Evolutionary conservation across 1,140 invertebrate genomes (phyloP), one percentile per base, ranked within the genome.

Genomic region (Mercenaria mercenaria): DNA sequence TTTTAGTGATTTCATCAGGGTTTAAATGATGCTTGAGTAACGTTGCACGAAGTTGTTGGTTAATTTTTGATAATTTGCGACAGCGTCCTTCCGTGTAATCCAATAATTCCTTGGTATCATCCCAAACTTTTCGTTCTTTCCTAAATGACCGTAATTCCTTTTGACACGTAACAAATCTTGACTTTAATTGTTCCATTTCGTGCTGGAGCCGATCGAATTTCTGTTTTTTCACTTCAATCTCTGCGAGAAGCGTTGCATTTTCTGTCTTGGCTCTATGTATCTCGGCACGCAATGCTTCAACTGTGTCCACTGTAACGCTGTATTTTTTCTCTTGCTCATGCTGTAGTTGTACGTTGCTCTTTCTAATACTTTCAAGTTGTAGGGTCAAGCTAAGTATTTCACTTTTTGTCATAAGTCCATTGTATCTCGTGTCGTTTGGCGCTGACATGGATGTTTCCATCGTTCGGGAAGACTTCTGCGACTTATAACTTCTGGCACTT

Each of bases 301-400:
- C 43, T 1, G 47, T 18, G 1, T 74, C 43, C 26, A 52, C 32
- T 1, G 69, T 74, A 76, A 15, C 1, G 50, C 43, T 37, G 34
- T 85, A 72, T 74, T 69, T 85, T 26, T 37, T 74, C 20, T 74
- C 83, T 56, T 85, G 83, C 43, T 43, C 13, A 0, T 37, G 39
- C n/a, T 34, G 50, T 32, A 85, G 2, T 13, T 52, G 6, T n/a
- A 20, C 32, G 34, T 59, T 59, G 67, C 18, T 52, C 23, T n/a
- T 76, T 76, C 39, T 52, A 32, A 74, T 50, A 15, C 32, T n/a
- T 26, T 74, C 20, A 13, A 85, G 67, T 18, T 56, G n/a, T 32
- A 74, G 34, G 32, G 37, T 26, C 41, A 77, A 6, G 23, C 3
- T 77, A 50, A 26, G 37, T 1, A 77, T 50, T 50, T 77, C 74